Evolutionary conservation across 2,888 invertebrate species (phyloP).

Genomic region (Leptinotarsa haldemani): DNA sequence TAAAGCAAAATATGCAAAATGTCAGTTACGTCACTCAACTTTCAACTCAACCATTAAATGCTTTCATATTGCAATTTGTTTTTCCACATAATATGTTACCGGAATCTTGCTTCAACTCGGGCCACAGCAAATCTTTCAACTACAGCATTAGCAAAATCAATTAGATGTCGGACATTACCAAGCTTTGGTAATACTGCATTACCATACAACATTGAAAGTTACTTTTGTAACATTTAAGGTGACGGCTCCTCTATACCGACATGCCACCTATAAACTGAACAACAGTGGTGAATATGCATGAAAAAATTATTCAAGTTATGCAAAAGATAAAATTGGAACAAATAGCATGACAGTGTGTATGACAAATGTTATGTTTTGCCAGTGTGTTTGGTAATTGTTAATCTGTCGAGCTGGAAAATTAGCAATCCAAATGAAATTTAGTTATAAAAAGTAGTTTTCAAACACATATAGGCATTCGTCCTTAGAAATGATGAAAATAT

Average conservation of each 20-base stretch:
- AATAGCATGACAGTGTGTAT: too few species aligned
- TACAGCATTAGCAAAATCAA: conserved; percentile 28
- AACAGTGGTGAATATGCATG: background rate
- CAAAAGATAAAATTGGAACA: background rate
- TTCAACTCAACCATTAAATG: conserved; percentile 36
- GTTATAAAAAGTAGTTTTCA: too few species aligned
- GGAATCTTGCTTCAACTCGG: conserved; percentile 25
- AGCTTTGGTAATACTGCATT: conserved; percentile 34
- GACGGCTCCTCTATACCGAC: background rate
- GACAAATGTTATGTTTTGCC: too few species aligned
- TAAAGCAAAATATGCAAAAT: conserved; percentile 50
- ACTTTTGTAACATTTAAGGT: conserved; percentile 25
- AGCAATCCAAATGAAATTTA: too few species aligned
- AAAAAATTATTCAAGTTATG: background rate
- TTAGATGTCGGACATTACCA: conserved; percentile 29
- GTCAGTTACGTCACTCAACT: conserved; percentile 52
- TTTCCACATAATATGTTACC: conserved; percentile 27
- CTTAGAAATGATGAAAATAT: too few species aligned
- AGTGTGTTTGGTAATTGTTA: too few species aligned
- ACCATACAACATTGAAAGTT: conserved; percentile 24
- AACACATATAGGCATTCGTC: too few species aligned
- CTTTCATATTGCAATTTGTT: conserved; percentile 38
- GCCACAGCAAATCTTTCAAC: background rate
- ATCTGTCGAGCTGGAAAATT: too few species aligned
- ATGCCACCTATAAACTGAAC: background rate